Conservation (phyloP, 92 coral and sea anemone species). For the Phymanthus crucifer region DNA sequence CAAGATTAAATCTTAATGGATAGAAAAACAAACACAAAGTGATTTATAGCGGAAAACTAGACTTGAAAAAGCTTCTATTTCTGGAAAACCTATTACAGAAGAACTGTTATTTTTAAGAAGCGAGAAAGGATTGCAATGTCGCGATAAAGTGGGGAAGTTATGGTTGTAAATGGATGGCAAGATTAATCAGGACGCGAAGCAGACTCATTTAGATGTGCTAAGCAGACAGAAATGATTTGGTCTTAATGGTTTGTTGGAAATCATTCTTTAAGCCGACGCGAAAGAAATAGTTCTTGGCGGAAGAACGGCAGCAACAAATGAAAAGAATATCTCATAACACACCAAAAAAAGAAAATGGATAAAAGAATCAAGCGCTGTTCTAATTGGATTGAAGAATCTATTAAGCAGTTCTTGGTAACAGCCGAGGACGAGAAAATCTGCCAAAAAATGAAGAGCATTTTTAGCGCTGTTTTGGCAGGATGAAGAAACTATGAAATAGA, state of each 20-base stretch:
- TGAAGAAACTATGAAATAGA: no score
- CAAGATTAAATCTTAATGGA: slow-evolving; percentile 4
- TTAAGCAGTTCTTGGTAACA: no score
- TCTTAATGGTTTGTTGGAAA: neutral
- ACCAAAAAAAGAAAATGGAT: no score
- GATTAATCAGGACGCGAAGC: neutral
- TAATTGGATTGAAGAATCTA: no score
- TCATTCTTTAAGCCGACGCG: neutral
- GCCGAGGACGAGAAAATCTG: no score
- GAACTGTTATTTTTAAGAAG: neutral
- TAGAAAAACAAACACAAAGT: neutral
- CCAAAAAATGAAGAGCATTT: no score
- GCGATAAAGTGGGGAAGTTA: neutral
- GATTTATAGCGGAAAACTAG: neutral
- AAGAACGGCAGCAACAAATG: neutral
- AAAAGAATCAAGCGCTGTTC: no score
- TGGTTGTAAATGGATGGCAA: slow-evolving; percentile 4
- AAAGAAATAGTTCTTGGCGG: neutral
- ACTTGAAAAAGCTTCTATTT: neutral
- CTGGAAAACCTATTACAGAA: neutral
- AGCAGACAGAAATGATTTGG: neutral
- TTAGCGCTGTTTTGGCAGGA: no score
- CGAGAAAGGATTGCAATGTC: neutral
- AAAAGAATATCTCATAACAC: neutral
- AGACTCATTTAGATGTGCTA: neutral